Percentiles rank a stretch among this genome's conserved stretches.
Conservation (phyloP, 2,113 vertebrate species). For the Bos indicus region DNA sequence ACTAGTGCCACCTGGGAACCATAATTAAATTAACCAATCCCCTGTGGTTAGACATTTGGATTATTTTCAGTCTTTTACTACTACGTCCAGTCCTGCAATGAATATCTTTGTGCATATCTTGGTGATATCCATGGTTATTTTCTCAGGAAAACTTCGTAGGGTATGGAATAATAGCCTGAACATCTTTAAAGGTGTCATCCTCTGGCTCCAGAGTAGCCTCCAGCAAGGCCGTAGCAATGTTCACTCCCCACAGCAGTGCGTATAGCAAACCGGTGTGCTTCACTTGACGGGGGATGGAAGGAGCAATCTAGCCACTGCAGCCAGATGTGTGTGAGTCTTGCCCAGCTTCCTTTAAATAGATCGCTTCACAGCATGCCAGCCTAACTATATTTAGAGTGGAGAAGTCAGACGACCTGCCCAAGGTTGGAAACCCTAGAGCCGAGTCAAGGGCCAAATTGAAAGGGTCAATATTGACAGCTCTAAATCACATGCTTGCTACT, state of each 20-base stretch:
- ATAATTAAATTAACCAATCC: neutral
- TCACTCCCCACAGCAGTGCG: rapidly evolving
- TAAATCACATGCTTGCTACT: neutral
- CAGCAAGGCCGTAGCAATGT: neutral
- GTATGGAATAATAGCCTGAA: neutral
- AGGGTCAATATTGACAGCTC: neutral
- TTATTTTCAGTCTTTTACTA: neutral
- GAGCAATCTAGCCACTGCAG: neutral
- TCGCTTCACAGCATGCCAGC: neutral
- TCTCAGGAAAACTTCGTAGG: neutral
- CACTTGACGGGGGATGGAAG: neutral
- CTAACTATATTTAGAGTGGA: neutral
- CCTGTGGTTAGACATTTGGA: neutral
- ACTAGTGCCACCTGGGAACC: neutral
- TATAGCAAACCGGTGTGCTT: neutral
- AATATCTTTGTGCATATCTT: neutral
- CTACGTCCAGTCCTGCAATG: neutral
- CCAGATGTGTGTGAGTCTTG: neutral
- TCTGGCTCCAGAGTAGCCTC: neutral
- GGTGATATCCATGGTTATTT: neutral
- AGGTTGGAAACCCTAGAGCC: neutral
- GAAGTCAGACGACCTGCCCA: neutral
- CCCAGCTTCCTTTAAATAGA: neutral
- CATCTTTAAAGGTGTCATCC: neutral
- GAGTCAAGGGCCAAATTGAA: neutral